A percentile compares a stretch with the other conserved stretches of the same genome.
Evolutionary conservation across 2,888 invertebrate genomes (phyloP).

Genomic region (Standfussiana lucernea): DNA sequence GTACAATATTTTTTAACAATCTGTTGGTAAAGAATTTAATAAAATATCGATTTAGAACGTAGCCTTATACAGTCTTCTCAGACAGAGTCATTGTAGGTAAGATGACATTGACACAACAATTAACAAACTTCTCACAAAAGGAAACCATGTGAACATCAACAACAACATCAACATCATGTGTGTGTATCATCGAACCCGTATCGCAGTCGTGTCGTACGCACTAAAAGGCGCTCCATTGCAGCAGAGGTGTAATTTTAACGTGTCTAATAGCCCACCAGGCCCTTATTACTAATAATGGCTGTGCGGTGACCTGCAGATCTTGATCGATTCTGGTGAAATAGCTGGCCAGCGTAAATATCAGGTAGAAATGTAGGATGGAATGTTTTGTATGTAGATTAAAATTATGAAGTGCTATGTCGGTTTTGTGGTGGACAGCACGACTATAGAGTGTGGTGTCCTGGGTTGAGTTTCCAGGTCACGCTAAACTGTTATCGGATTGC

Average conservation of each 20-base stretch:
- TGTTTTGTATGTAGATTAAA: conserved; percentile 17
- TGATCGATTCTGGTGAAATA: conserved; percentile 70
- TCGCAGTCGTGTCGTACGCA: conserved; percentile 52
- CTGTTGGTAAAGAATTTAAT: not conserved
- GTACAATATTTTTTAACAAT: too few species aligned
- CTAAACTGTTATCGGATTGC: not conserved
- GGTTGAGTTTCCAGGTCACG: not conserved
- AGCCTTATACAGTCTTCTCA: not conserved
- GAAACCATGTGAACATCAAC: too few species aligned
- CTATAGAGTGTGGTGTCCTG: not conserved
- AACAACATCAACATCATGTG: too few species aligned
- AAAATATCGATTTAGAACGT: not conserved
- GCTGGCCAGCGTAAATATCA: conserved; percentile 55
- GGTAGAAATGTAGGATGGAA: conserved; percentile 11
- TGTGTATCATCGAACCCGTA: not conserved
- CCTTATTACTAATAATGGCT: conserved; percentile 73
- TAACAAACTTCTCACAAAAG: not conserved
- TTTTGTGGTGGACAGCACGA: not conserved
- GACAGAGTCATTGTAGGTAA: too few species aligned
- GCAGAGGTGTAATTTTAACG: conserved; percentile 79
- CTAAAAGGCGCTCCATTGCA: conserved; percentile 60
- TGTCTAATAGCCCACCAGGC: conserved; percentile 77
- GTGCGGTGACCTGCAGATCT: conserved; percentile 62
- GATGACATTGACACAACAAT: conserved; percentile 8
- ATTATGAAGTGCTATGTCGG: not conserved